Conservation (phyloP, 1,140 invertebrate species). For the Hyphantria cunea region DNA sequence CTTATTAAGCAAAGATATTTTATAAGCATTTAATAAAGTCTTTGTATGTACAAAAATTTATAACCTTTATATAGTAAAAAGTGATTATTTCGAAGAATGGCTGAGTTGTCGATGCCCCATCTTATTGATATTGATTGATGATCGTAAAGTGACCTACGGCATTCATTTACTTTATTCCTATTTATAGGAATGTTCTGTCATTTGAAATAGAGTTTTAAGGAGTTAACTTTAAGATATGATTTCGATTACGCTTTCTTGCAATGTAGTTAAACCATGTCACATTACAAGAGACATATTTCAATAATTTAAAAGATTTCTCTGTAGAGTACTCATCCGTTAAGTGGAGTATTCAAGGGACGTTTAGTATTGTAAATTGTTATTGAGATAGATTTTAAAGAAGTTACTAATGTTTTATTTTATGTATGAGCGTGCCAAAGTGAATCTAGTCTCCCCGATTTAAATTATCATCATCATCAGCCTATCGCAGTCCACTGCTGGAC, state of each 20-base stretch:
- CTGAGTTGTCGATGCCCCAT: constrained; percentile 11
- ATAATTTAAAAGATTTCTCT: constrained; percentile 24
- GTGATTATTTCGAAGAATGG: constrained; percentile 19
- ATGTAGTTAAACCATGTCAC: constrained; percentile 8
- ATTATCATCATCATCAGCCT: too few species aligned
- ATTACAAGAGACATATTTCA: constrained; percentile 12
- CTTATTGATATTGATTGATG: constrained; percentile 23
- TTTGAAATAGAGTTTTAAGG: constrained; percentile 1
- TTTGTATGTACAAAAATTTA: constrained; percentile 15
- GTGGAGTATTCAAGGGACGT: constrained; percentile 18
- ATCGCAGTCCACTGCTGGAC: too few species aligned
- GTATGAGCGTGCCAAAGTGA: too few species aligned
- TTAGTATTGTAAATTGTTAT: constrained; percentile 24
- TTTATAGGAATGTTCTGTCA: constrained; percentile 1
- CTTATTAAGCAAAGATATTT: constrained; percentile 1
- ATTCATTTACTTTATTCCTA: constrained; percentile 17
- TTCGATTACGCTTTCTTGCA: background rate
- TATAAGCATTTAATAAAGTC: constrained; percentile 15
- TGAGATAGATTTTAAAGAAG: constrained; percentile 12
- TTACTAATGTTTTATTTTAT: too few species aligned
- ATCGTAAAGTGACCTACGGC: constrained; percentile 13
- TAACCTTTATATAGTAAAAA: constrained; percentile 4
- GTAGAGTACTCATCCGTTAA: constrained; percentile 13
- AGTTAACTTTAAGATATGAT: background rate
- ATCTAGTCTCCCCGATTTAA: too few species aligned